These are phyloP conservation scores for Escarpia spicata DNA, from an alignment of 2,888 invertebrate species.

Conservation along the genomic window DNA sequence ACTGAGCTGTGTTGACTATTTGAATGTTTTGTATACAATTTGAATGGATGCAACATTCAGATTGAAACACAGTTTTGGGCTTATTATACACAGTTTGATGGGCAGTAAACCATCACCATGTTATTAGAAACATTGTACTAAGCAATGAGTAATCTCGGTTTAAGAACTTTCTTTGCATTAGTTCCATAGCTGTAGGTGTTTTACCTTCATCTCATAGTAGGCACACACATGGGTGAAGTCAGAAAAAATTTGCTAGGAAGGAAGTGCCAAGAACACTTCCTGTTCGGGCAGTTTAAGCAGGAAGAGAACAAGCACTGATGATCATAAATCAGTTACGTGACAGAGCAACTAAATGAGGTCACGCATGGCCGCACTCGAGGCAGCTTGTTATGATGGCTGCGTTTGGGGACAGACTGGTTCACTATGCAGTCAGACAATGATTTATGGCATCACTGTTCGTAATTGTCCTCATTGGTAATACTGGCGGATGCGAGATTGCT, in stretches of 20 bases:
- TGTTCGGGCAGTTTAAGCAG: not conserved
- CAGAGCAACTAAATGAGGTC: not conserved
- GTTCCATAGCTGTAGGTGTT: not conserved
- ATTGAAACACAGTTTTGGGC: no score
- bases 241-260: not conserved
- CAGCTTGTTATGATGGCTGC: not conserved
- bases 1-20: no score
- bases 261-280: not conserved
- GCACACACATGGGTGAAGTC: not conserved
- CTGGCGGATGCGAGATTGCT: not conserved
- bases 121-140: no score
- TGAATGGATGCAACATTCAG: no score
- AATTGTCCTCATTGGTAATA: not conserved
- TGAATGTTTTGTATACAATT: no score
- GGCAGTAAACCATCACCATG: no score
- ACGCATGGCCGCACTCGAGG: not conserved
- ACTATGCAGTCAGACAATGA: not conserved
- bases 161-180: not conserved
- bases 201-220: not conserved
- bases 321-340: not conserved
- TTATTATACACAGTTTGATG: no score
- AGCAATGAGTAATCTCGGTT: no score
- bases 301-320: not conserved
- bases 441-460: not conserved
- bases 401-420: not conserved